Conservation (phyloP, 1,140 invertebrate species). For the Octopus sinensis region DNA sequence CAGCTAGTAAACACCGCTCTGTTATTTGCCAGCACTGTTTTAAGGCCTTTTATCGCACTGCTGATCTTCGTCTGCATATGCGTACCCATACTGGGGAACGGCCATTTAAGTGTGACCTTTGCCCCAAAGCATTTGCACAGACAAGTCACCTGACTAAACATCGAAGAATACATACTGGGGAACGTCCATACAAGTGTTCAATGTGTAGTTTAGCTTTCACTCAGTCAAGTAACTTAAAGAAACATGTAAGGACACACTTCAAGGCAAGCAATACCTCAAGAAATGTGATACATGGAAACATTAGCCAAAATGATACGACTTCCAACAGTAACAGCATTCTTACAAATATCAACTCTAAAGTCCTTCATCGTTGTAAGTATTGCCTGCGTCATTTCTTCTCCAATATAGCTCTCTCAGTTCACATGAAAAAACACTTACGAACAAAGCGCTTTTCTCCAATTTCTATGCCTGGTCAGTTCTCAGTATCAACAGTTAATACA, state of each 20-base stretch:
- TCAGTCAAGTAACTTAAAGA: slow-evolving; percentile 56
- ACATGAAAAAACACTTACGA: not conserved
- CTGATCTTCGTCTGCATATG: not conserved
- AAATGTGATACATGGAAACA: not conserved
- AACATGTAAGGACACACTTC: slow-evolving; percentile 59
- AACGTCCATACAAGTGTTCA: slow-evolving; percentile 32
- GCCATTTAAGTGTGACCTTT: not conserved
- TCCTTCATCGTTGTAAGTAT: not conserved
- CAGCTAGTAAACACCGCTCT: too few relatives aligned
- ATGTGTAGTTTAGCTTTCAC: slow-evolving; percentile 31
- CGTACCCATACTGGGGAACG: not conserved
- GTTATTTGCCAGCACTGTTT: not conserved
- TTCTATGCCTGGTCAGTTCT: not conserved
- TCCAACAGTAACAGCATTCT: not conserved
- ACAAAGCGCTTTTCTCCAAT: too few relatives aligned
- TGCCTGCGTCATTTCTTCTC: not conserved
- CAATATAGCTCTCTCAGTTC: not conserved
- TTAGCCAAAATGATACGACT: not conserved
- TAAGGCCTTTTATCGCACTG: not conserved
- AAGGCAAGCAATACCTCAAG: not conserved
- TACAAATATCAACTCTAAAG: not conserved
- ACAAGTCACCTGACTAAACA: slow-evolving; percentile 31
- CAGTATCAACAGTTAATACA: not conserved
- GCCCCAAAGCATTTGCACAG: not conserved
- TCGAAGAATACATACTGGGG: slow-evolving; percentile 33